Percentiles rank a stretch among this genome's conserved stretches.
Conservation (phyloP, 2,888 invertebrate genomes). For the Tolmerus cingulatus region DNA sequence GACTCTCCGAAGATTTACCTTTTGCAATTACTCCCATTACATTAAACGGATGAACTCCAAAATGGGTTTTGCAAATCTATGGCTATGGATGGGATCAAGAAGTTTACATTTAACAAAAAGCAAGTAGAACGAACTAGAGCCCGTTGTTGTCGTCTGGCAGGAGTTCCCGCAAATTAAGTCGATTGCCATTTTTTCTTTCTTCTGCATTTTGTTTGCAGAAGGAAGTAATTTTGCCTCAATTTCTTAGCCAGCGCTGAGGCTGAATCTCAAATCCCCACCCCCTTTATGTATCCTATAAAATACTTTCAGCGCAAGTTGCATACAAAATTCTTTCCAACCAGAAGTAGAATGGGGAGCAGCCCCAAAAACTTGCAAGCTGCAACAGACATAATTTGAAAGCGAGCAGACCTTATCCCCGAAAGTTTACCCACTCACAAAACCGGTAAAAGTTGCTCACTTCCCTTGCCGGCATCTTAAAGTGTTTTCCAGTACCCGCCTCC, state of each 20-base stretch:
- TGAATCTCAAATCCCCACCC: background rate
- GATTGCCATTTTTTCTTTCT: background rate
- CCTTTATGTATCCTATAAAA: background rate
- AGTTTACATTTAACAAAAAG: background rate
- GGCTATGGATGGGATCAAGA: background rate
- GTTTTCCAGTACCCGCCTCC: background rate
- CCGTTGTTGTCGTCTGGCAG: background rate
- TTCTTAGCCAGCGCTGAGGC: background rate
- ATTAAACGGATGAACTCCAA: background rate
- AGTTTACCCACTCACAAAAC: background rate
- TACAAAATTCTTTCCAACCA: background rate
- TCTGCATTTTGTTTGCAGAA: background rate
- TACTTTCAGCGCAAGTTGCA: background rate
- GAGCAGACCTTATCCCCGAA: background rate
- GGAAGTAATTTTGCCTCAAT: background rate
- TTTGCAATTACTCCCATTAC: background rate
- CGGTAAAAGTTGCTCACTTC: background rate
- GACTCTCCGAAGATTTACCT: background rate
- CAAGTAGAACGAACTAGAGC: background rate
- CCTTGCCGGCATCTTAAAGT: background rate
- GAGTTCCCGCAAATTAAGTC: background rate
- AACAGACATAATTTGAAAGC: background rate
- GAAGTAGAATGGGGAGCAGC: background rate
- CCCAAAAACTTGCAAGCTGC: background rate
- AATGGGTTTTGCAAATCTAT: background rate